Conservation (phyloP, 1,140 invertebrate genomes). For the Centruroides sculpturatus region DNA sequence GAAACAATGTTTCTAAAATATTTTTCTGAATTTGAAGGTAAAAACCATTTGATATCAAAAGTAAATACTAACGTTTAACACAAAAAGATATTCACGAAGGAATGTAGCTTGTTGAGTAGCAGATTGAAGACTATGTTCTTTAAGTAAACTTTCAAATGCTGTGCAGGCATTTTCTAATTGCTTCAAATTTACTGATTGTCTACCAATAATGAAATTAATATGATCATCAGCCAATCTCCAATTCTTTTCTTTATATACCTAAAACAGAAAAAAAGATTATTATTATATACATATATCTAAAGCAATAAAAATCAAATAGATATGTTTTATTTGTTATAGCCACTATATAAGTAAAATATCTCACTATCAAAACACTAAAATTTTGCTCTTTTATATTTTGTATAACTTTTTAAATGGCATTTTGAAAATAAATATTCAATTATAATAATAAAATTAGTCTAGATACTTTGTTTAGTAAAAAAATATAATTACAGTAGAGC, state of each 20-base stretch:
- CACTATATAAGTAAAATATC: no score
- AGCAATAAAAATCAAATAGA: not conserved
- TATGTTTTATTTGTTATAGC: no score
- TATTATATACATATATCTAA: not conserved
- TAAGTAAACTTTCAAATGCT: conserved; percentile 63
- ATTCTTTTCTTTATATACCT: conserved; percentile 61
- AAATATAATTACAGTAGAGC: no score
- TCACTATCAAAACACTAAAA: no score
- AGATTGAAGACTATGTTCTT: conserved; percentile 46
- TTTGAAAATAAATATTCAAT: no score
- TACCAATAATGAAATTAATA: conserved; percentile 82
- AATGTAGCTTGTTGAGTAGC: conserved; percentile 62
- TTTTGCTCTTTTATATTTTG: no score
- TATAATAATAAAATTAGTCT: no score
- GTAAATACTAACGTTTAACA: conserved; percentile 44
- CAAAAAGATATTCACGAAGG: conserved; percentile 73
- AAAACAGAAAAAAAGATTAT: conserved; percentile 13
- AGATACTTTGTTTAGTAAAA: no score
- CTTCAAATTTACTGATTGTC: conserved; percentile 66
- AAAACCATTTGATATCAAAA: no score
- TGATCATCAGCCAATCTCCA: conserved; percentile 90
- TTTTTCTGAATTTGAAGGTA: no score
- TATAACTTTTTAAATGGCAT: no score
- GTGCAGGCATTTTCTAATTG: conserved; percentile 53
- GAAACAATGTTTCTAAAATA: no score